phyloP scores from a whole-genome alignment of 2,113 vertebrate species.

The Microcebus lehilahytsara region DNA sequence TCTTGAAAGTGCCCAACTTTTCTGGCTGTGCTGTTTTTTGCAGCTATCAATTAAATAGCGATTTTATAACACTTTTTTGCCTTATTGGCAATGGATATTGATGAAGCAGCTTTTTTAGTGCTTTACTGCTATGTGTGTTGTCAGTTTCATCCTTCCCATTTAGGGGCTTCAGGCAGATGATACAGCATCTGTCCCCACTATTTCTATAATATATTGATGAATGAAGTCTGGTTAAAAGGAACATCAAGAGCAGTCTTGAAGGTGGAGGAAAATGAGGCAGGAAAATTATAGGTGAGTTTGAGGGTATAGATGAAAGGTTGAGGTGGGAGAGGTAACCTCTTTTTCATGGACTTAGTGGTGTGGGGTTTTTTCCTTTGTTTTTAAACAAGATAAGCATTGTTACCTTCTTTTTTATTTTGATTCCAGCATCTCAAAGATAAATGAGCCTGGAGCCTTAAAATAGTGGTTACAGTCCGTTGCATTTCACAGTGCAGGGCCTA shows the following conservation, averaged over 20 bases:
- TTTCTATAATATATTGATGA: neutral
- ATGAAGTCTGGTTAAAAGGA: neutral
- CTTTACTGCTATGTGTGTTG: neutral
- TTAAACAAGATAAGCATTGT: neutral
- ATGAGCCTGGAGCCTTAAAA: slow-evolving; percentile 2
- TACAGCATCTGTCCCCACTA: neutral
- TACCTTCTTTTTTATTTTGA: neutral
- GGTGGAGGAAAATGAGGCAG: neutral
- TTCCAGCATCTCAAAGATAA: neutral
- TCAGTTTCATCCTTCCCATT: neutral
- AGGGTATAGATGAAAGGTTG: neutral
- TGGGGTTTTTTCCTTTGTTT: neutral
- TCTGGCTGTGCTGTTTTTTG: slow-evolving; percentile 50
- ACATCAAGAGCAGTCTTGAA: neutral
- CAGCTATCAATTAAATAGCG: neutral
- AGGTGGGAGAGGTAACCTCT: neutral
- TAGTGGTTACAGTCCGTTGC: neutral
- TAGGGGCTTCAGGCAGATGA: neutral
- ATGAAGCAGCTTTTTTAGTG: neutral
- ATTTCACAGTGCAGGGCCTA: neutral
- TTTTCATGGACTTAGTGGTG: neutral
- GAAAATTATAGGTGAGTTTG: neutral
- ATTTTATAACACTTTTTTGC: slow-evolving; percentile 21
- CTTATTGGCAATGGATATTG: slow-evolving; percentile 33
- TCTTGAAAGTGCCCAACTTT: neutral